Evolutionary conservation across 2,888 invertebrate genomes (phyloP).

Genomic region (Chelonus formosanus): DNA sequence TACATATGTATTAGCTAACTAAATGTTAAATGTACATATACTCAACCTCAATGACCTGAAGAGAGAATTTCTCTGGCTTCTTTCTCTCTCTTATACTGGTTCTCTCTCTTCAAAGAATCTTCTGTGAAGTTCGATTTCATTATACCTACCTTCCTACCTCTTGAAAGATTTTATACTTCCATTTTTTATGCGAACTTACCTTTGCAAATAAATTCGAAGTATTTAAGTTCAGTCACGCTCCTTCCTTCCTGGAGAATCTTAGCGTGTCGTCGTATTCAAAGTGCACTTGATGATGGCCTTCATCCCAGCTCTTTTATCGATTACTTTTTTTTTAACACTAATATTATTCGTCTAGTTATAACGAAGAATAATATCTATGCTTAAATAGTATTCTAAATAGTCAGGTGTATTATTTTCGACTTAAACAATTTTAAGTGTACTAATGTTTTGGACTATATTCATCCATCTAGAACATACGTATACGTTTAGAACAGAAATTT

Average conservation of each 20-base stretch:
- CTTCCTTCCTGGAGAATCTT: constrained; percentile 13
- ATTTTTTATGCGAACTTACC: constrained; percentile 10
- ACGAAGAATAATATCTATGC: not conserved
- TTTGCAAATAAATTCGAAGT: constrained; percentile 19
- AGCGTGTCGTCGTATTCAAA: constrained; percentile 8
- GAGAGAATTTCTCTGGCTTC: not conserved
- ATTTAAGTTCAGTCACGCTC: constrained; percentile 22
- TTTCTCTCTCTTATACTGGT: no score
- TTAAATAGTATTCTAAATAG: no score
- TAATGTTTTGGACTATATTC: no score
- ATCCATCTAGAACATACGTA: no score
- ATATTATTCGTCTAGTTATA: not conserved
- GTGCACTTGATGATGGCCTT: constrained; percentile 8
- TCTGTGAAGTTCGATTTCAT: constrained; percentile 7
- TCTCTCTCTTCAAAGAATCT: not conserved
- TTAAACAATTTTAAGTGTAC: no score
- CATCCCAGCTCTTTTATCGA: not conserved
- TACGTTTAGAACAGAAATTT: no score
- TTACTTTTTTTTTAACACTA: not conserved
- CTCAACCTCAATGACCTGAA: constrained; percentile 13
- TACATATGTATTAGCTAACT: not conserved
- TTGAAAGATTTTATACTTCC: not conserved
- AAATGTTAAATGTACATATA: constrained; percentile 17
- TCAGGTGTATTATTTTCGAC: no score
- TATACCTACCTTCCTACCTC: constrained; percentile 4